Base-by-base conservation (phyloP, 2,888 invertebrate genomes). In the Mesorhabditis sp. region DNA sequence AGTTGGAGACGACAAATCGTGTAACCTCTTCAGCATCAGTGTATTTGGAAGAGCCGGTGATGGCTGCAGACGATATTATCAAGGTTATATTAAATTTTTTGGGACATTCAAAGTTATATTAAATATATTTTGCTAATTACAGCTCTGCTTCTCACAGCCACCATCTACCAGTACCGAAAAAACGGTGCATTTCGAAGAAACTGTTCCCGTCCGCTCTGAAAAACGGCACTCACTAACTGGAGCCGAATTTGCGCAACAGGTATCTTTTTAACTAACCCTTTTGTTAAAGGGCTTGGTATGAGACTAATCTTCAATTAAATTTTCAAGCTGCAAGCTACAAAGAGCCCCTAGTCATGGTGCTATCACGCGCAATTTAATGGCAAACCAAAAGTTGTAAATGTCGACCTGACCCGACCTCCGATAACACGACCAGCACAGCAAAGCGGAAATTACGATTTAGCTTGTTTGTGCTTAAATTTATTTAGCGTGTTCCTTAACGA, bases 191-290 rank as follows among this genome's bases (percentile, higher is more conserved):
- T 50, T 50, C 7, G n/a, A 50, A n/a, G 7, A 50, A 50, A 50
- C 10, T 50, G n/a, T 50, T 10, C 7, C 58, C 58, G 7, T 50
- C 58, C 7, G 58, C 58, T 50, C 58, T n/a, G 58, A 50, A 50
- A 50, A 50, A n/a, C 7, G 58, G n/a, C 10, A n/a, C 58, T 50
- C 58, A 50, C n/a, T 50, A n/a, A 50, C 58, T 13, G 58, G 10
- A n/a, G 58, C 58, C n/a, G 58, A 50, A n/a, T 50, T 50, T 13
- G 58, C n/a, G 7, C 58, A 50, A 50, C 58, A 50, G 58, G 58
- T 50, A 50, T 28, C 28, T 28, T 28, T 28, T 28, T 28, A 28
- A 28, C 28, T 28, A 28, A 28, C 28, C 28, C 28, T 28, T 28
- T 28, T 28, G 1, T 28, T 28, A 28, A 28, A 28, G 28, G 58